Evolutionary conservation across 1,140 invertebrate genomes (phyloP), one percentile per base, ranked within the genome.

Genomic region (Nomia melanderi): DNA sequence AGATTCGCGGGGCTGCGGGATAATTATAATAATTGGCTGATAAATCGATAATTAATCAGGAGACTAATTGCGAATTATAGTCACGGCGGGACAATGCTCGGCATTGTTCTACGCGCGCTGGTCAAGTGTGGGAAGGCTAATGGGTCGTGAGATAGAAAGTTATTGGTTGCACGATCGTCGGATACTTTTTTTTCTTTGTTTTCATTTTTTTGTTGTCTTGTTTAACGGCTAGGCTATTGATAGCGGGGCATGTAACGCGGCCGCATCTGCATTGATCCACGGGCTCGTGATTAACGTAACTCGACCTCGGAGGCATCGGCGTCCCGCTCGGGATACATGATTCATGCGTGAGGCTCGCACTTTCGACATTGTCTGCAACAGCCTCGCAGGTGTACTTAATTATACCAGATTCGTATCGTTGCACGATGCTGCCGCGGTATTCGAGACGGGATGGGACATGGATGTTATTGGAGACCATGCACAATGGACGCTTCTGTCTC

Each of bases 11-110:
- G 59, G 50, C 70, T 36, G 17, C 17, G 17, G 29, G 69, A 85
- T 87, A 88, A 88, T 88, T 89, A 89, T 85, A 84, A 89, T 91
- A 90, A 91, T 91, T 90, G 88, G 85, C 75, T 84, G 88, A 90
- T 91, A 89, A 89, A 90, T 91, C 89, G 89, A 89, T 90, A 90
- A 91, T 91, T 91, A 91, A 91, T 90, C 87, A 89, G 88, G 72
- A 88, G 86, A 81, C 86, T 91, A 91, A 91, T 91, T 91, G 86
- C 88, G 86, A 91, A 91, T 91, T 91, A 91, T 87, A 85, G 79
- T 65, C 72, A 66, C 60, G 70, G 57, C 74, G 78, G 87, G 84
- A 91, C 90, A 91, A 91, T 91, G 83, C 85, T 81, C 29, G 78
- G 86, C 56, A 84, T 84, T 84, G 82, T 84, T 83, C 53, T 59